Base-by-base conservation (phyloP, 2,888 invertebrate species). In the Tribolium freemani region DNA sequence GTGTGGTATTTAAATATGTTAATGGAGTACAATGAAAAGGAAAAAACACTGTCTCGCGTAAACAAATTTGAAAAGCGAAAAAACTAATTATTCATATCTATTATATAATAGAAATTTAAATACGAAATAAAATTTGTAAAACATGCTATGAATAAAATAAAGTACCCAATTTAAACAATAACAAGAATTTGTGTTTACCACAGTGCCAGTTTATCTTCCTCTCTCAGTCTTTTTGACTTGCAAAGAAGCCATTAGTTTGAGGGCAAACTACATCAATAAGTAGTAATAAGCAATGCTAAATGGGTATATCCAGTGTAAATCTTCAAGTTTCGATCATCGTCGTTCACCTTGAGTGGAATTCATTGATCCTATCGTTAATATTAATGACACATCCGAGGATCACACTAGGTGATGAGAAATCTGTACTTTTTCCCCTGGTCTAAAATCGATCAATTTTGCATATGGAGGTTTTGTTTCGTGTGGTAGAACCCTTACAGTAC, bases 281-380 rank as follows among this genome's bases (percentile, higher is more conserved):
- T 11, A 11, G 13, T 16, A 48, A 48, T 48, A 51, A 51, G 51
- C 51, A 51, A 51, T 51, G 51, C 51, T 51, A 51, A 51, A 16
- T n/a, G n/a, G 16, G 30, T 20, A 45, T 13, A 58, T 44, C 38
- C 57, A 16, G 10, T 9, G 44, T 58, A 58, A 51, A 58, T 58
- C 57, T 58, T 44, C 16, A 16, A 45, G 31, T 58, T 58, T 45
- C 13, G 57, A 58, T 58, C 57, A 44, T 45, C 45, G 16, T 45
- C 4, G 60, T 48, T 61, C 60, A 61, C 60, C 60, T 61, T 61
- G 60, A 61, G 31, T 26, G 48, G 46, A 61, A 61, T 61, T 61
- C 60, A 61, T 61, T 61, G 60, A 61, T 61, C 60, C 50, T 61
- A 20, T 61, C 60, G 46, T 61, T 21, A 61, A 61, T 31, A 61